Percentiles rank a stretch among this genome's conserved stretches.
These are phyloP conservation scores for Pedetes capensis DNA, from an alignment of 2,113 vertebrate genomes.

Conservation along the genomic window DNA sequence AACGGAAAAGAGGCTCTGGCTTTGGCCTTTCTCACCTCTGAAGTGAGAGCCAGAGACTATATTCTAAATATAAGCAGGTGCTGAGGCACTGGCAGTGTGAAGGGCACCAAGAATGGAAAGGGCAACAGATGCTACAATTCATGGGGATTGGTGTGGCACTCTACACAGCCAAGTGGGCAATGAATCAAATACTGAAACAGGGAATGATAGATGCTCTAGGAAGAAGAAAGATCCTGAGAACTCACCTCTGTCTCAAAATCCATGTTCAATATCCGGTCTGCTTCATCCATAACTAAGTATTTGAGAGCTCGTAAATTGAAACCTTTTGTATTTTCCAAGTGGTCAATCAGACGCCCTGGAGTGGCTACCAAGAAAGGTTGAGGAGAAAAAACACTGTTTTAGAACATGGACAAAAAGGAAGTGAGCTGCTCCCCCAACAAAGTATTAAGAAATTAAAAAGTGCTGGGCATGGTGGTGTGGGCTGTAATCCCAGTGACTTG, in stretches of 20 bases:
- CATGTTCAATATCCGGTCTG: conserved; percentile 98
- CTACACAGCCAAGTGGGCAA: neutral
- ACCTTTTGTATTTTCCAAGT: conserved; percentile 98
- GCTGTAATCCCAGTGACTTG: no score
- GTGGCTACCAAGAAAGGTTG: conserved; percentile 86
- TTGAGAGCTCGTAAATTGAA: conserved; percentile 94
- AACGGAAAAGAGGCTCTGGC: neutral
- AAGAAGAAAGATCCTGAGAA: neutral
- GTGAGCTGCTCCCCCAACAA: neutral
- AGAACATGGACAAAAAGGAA: neutral
- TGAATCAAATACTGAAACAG: neutral
- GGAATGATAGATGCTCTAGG: neutral
- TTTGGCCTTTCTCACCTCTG: neutral
- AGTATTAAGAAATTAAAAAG: neutral
- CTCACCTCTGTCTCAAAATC: conserved; percentile 98
- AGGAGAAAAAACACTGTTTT: neutral
- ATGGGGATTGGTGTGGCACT: neutral
- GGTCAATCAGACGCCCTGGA: conserved; percentile 95
- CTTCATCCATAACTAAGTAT: conserved; percentile 98
- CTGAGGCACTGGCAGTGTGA: neutral
- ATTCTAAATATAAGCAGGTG: neutral
- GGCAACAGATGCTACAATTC: neutral
- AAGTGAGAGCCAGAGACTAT: neutral
- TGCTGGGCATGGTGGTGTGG: no score
- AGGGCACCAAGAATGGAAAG: neutral